phyloP scores from a whole-genome alignment of 1,140 invertebrate genomes.

The Manduca sexta region DNA sequence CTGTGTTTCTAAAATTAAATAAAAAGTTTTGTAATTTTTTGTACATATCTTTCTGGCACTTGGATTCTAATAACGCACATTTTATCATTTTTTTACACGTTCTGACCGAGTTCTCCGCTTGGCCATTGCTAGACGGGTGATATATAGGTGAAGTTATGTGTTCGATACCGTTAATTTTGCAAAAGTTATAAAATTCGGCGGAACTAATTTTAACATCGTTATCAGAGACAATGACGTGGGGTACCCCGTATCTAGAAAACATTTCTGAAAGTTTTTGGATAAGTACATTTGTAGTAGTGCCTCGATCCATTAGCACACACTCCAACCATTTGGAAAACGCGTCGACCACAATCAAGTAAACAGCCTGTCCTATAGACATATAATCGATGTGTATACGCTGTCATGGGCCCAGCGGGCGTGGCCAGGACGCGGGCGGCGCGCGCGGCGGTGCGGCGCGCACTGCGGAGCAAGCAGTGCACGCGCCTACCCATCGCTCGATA shows the following conservation, averaged over 20 bases:
- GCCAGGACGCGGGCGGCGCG: slow-evolving; percentile 19
- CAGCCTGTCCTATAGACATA: slow-evolving; percentile 11
- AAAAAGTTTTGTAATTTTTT: too few species aligned
- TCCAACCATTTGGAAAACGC: slow-evolving; percentile 14
- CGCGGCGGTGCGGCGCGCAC: slow-evolving; percentile 13
- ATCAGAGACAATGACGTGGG: slow-evolving; percentile 8
- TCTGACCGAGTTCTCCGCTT: slow-evolving; percentile 23
- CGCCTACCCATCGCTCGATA: too few species aligned
- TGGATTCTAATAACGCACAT: too few species aligned
- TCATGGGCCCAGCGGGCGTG: slow-evolving; percentile 12
- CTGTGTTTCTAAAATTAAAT: too few species aligned
- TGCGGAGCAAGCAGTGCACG: not conserved
- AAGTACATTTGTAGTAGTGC: slow-evolving; percentile 5
- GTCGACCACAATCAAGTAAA: slow-evolving; percentile 12
- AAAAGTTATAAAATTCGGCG: slow-evolving; percentile 13
- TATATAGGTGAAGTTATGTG: slow-evolving; percentile 27
- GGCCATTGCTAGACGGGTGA: slow-evolving; percentile 26
- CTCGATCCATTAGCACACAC: slow-evolving; percentile 9
- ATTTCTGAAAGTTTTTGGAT: slow-evolving; percentile 14
- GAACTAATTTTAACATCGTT: slow-evolving; percentile 17
- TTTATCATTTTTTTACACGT: slow-evolving; percentile 20
- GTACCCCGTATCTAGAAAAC: slow-evolving; percentile 16
- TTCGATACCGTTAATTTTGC: slow-evolving; percentile 16
- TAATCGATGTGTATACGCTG: slow-evolving; percentile 31
- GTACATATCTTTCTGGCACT: too few species aligned